These are phyloP conservation scores for Coturnix japonica DNA, from an alignment of 2,113 vertebrate genomes.

Conservation along the genomic window DNA sequence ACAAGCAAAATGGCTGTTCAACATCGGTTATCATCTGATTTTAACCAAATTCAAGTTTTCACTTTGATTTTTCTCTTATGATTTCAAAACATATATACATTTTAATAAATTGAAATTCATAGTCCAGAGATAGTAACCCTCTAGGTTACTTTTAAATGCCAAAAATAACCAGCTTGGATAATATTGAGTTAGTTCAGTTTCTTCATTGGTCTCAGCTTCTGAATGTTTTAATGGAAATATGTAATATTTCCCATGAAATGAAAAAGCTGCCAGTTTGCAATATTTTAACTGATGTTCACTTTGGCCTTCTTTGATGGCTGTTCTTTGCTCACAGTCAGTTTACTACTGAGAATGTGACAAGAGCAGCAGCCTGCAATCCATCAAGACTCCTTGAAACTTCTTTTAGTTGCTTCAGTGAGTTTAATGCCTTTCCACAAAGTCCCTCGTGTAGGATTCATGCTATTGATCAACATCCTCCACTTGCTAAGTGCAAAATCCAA, in stretches of 20 bases:
- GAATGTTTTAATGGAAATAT: background rate
- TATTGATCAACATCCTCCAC: conserved; percentile 62
- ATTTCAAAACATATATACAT: background rate
- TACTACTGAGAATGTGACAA: conserved; percentile 37
- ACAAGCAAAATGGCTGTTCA: background rate
- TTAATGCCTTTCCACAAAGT: conserved; percentile 14
- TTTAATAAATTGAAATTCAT: background rate
- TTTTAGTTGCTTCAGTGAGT: conserved; percentile 59
- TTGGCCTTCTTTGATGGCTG: background rate
- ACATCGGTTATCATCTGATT: background rate
- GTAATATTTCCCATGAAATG: background rate
- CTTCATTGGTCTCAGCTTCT: background rate
- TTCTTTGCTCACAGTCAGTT: conserved; percentile 35
- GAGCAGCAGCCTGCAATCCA: conserved; percentile 20
- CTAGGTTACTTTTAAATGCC: background rate
- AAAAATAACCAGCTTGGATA: background rate
- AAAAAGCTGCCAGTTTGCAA: background rate
- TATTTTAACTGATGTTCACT: background rate
- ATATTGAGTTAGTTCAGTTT: background rate
- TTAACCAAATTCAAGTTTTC: background rate
- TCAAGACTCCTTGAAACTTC: conserved; percentile 49
- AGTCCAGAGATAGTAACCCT: background rate
- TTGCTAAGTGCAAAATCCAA: conserved; percentile 29
- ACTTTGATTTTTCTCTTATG: background rate
- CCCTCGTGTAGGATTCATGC: conserved; percentile 8